Evolutionary conservation across 2,888 invertebrate genomes (phyloP).

Genomic region (Mystacides longicornis): DNA sequence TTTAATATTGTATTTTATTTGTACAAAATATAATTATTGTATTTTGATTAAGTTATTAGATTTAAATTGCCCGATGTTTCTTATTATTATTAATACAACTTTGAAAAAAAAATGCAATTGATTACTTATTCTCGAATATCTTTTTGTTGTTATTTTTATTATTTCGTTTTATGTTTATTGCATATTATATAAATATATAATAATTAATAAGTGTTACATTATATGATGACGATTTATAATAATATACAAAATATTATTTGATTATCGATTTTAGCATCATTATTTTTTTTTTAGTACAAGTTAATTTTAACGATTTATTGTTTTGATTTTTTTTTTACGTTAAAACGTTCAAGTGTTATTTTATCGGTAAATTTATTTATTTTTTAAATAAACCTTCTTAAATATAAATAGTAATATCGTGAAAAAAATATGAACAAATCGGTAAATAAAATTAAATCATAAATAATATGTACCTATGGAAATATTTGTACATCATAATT

Average conservation of each 20-base stretch:
- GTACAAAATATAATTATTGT: slow-evolving; percentile 1
- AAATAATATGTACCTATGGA: too few species aligned
- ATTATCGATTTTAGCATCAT: too few species aligned
- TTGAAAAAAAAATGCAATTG: slow-evolving; percentile 2
- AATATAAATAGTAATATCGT: too few species aligned
- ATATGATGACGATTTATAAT: slow-evolving; percentile 18
- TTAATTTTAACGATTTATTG: slow-evolving; percentile 20
- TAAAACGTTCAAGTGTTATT: too few species aligned
- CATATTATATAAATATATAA: neutral
- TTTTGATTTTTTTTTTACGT: slow-evolving; percentile 20
- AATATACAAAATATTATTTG: slow-evolving; percentile 13
- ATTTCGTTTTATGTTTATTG: slow-evolving; percentile 5
- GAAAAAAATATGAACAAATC: too few species aligned
- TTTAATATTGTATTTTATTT: neutral
- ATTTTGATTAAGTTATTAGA: neutral
- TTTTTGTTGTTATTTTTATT: neutral
- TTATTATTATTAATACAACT: neutral
- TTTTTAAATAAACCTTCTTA: too few species aligned
- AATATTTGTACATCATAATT: too few species aligned
- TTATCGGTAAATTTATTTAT: too few species aligned
- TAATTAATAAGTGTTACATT: neutral
- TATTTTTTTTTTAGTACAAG: slow-evolving; percentile 25
- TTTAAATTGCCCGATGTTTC: neutral
- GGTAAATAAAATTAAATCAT: too few species aligned
- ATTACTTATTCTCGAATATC: slow-evolving; percentile 6